Conservation (phyloP, 2,797 vertebrate species). For the Cyclopterus lumpus region DNA sequence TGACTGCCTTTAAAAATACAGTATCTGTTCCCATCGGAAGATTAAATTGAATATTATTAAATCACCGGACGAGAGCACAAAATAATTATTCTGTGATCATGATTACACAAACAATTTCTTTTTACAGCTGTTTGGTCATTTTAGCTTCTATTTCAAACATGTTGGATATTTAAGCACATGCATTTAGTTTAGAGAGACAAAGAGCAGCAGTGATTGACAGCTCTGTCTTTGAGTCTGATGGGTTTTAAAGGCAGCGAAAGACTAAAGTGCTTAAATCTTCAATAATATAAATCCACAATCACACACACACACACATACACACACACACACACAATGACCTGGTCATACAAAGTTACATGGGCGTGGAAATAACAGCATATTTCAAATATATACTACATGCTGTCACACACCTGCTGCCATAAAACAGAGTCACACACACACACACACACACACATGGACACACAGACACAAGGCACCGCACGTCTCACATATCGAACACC, state of each 20-base stretch:
- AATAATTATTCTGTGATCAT: neutral
- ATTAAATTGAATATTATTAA: neutral
- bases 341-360: conserved; percentile 22
- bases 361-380: conserved; percentile 34
- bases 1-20: neutral
- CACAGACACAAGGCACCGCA: neutral
- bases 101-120: neutral
- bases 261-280: neutral
- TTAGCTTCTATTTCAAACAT: neutral
- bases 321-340: neutral
- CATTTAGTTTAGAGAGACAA: neutral
- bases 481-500: neutral
- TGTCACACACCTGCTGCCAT: conserved; percentile 61
- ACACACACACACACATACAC: neutral
- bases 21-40: neutral
- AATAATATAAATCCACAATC: neutral
- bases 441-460: neutral
- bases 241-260: neutral
- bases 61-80: neutral
- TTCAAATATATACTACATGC: conserved; percentile 46
- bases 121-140: neutral
- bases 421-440: conserved; percentile 32
- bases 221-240: neutral
- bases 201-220: neutral
- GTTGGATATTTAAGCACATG: neutral